Evolutionary conservation across 2,113 vertebrate genomes (phyloP).

Genomic region (Cygnus buccinator): DNA sequence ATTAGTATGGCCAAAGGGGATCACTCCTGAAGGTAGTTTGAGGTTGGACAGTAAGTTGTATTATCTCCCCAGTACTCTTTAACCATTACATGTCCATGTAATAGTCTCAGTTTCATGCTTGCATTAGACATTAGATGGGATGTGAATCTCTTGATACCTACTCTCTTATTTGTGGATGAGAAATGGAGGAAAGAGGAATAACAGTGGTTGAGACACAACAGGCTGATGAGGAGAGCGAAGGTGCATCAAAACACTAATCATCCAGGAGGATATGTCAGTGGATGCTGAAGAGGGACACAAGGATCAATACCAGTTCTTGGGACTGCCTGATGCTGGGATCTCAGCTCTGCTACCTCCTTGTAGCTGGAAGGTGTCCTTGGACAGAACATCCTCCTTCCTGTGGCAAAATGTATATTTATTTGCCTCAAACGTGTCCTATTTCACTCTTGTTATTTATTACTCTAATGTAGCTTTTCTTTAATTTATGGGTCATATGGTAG

Average conservation of each 20-base stretch:
- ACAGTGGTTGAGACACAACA: not conserved
- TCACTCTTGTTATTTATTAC: not conserved
- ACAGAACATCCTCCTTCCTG: not conserved
- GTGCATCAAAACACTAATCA: accelerated
- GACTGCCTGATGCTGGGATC: not conserved
- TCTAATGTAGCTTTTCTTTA: not conserved
- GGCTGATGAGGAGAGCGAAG: not conserved
- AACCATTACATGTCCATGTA: not conserved
- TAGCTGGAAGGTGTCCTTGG: not conserved
- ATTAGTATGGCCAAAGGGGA: accelerated
- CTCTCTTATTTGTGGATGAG: accelerated
- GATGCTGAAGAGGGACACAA: not conserved
- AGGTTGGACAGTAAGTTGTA: not conserved
- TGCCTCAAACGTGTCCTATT: not conserved
- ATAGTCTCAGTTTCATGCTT: not conserved
- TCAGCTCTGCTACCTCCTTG: not conserved
- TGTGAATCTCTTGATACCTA: not conserved
- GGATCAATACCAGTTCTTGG: no score
- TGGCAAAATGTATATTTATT: not conserved
- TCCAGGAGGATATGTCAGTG: not conserved
- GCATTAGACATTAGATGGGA: not conserved
- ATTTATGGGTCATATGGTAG: not conserved
- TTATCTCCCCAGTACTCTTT: not conserved
- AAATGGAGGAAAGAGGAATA: not conserved
- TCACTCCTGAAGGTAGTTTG: not conserved